These are phyloP conservation scores for Cyanoramphus novaezelandiae DNA, from an alignment of 2,113 vertebrate genomes.

Conservation along the genomic window DNA sequence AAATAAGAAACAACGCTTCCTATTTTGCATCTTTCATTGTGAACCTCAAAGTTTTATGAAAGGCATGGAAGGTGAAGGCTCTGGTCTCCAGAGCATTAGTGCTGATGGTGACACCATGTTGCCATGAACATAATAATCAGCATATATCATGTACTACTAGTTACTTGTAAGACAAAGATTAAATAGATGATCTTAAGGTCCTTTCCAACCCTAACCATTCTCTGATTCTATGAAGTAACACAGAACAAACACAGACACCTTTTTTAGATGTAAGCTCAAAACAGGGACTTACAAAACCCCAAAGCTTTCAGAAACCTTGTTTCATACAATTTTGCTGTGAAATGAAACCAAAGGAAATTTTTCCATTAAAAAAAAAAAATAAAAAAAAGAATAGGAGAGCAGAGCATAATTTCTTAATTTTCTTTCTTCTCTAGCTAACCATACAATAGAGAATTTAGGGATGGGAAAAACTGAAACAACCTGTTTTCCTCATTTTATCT, in stretches of 20 bases:
- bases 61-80: not conserved
- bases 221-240: not conserved
- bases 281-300: not conserved
- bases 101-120: not conserved
- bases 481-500: not conserved
- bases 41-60: not conserved
- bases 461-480: not conserved
- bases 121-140: not conserved
- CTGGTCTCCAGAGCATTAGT: not conserved
- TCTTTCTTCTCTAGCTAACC: not conserved
- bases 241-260: not conserved
- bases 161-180: not conserved
- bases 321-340: not conserved
- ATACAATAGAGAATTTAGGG: not conserved
- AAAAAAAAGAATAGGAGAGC: not conserved
- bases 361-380: no score
- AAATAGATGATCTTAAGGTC: not conserved
- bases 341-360: not conserved
- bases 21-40: not conserved
- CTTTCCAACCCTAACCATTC: not conserved
- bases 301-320: not conserved
- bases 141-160: not conserved
- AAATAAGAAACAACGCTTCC: not conserved
- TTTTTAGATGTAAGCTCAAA: not conserved
- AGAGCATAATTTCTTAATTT: not conserved